Conservation (phyloP, 2,888 invertebrate species). For the Acanthosepion esculentum region DNA sequence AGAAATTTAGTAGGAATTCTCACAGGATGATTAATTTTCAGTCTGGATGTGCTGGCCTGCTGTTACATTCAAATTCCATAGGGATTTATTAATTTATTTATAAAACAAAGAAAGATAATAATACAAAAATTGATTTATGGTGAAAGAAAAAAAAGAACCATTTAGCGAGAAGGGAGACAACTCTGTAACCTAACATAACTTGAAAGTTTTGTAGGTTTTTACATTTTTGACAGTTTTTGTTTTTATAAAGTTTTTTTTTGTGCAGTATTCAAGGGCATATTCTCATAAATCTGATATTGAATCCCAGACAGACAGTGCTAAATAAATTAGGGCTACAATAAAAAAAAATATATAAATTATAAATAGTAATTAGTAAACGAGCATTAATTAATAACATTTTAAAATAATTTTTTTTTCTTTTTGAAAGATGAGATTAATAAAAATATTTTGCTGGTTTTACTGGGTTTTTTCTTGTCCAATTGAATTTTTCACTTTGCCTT, state of each 20-base stretch:
- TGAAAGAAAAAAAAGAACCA: not conserved
- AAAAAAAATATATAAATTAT: not conserved
- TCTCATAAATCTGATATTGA: not conserved
- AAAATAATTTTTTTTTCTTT: not conserved
- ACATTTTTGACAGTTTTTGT: not conserved
- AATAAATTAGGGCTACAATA: not conserved
- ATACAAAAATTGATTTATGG: not conserved
- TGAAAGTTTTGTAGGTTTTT: not conserved
- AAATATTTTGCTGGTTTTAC: not conserved
- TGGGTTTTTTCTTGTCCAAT: not conserved
- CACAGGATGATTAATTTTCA: not conserved
- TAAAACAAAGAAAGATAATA: not conserved
- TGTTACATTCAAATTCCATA: not conserved
- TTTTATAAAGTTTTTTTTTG: not conserved
- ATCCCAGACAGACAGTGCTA: not conserved
- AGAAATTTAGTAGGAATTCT: not conserved
- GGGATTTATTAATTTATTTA: not conserved
- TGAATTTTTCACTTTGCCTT: not conserved
- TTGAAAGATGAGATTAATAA: not conserved
- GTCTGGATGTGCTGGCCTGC: not conserved
- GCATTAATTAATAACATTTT: not conserved
- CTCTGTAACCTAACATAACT: not conserved
- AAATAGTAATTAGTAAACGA: not conserved
- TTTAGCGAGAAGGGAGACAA: not conserved
- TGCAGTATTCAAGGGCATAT: not conserved